Conservation (phyloP, 2,113 vertebrate genomes). For the Mobula birostris region DNA sequence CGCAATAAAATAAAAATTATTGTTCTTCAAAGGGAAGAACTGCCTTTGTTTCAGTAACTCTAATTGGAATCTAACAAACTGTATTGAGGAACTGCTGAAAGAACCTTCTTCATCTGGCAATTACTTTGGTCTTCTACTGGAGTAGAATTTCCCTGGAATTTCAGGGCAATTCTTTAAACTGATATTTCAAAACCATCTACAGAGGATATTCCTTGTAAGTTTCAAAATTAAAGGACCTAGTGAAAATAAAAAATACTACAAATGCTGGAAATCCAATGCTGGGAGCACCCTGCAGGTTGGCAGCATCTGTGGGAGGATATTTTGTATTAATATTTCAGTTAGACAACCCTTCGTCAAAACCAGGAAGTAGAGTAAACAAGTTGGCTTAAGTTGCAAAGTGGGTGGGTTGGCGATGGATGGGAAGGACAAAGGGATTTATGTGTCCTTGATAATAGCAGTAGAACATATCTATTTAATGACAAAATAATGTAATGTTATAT, state of each 20-base stretch:
- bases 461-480: not conserved
- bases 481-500: not conserved
- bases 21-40: not conserved
- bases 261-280: no score
- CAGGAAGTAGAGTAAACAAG: no score
- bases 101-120: not conserved
- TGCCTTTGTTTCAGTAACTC: not conserved
- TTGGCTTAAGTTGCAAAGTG: no score
- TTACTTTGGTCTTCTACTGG: not conserved
- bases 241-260: not conserved
- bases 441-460: not conserved
- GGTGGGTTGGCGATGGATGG: no score
- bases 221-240: no score
- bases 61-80: not conserved
- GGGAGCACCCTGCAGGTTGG: no score
- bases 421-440: no score
- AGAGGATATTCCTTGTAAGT: not conserved
- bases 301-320: no score
- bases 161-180: not conserved
- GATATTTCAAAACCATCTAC: not conserved
- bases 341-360: no score
- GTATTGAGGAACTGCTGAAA: not conserved
- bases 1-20: not conserved
- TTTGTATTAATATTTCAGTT: no score
- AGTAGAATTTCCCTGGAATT: not conserved